Conservation (phyloP, 2,888 invertebrate species). For the Melipona beecheii region DNA sequence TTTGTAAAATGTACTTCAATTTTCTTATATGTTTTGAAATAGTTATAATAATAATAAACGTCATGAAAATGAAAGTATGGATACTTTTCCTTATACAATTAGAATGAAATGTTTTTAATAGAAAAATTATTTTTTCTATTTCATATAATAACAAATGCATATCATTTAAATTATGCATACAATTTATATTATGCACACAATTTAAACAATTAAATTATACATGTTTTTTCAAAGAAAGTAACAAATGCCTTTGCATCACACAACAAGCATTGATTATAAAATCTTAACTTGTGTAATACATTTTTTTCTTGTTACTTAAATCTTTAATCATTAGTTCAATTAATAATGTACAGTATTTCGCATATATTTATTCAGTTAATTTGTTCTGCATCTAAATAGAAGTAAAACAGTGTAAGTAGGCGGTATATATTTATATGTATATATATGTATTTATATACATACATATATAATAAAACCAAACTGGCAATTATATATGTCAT, state of each 20-base stretch:
- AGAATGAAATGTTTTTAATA: conserved; percentile 20
- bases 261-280: conserved; percentile 49
- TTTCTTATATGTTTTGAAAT: conserved; percentile 12
- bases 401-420: conserved; percentile 31
- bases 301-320: conserved; percentile 20
- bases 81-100: conserved; percentile 4
- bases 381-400: conserved; percentile 24
- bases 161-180: conserved; percentile 16
- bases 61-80: conserved; percentile 14
- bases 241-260: conserved; percentile 40
- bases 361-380: conserved; percentile 24
- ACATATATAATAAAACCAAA: conserved; percentile 35
- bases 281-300: conserved; percentile 30
- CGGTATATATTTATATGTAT: background rate
- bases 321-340: conserved; percentile 23
- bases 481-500: conserved; percentile 43
- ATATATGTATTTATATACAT: background rate
- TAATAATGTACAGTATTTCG: conserved; percentile 24
- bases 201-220: conserved; percentile 37
- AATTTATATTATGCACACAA: conserved; percentile 20
- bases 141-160: conserved; percentile 44
- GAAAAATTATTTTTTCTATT: conserved; percentile 9
- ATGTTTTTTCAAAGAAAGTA: conserved; percentile 45
- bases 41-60: conserved; percentile 10
- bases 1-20: background rate